Evolutionary conservation across 2,888 invertebrate genomes (phyloP), one percentile per base, ranked within the genome.

Genomic region (Epinotia nisella): DNA sequence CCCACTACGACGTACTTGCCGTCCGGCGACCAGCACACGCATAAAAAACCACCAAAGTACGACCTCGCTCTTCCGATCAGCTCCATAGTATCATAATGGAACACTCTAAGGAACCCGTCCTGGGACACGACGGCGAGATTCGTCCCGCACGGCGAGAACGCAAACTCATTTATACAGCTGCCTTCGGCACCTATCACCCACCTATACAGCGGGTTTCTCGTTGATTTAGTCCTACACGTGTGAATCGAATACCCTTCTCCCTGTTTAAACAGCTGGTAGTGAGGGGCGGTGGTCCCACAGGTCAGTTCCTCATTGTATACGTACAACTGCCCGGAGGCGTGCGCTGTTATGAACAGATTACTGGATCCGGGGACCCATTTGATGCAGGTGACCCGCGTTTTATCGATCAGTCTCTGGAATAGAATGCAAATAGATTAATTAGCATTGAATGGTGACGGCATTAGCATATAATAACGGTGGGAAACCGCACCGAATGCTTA

Each of bases 11-110:
- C 98, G 83, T 98, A 98, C 83, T 97, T 96, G 61, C 98, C 97
- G 89, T 99, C 99, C 0, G 99, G 99, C 11, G 99, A 98, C 99
- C 99, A 99, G 84, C 98, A 97, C 3, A 99, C 98, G 90, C 99
- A 99, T 58, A 99, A 93, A 82, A 99, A 96, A 51, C 99, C 99
- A 65, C 99, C 99, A 90, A 99, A 99, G 90, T 99, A 99, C 80
- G 99, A 99, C 77, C 98, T 95, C 77, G 99, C 99, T 74, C 96
- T 95, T 17, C 99, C 99, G 70, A 98, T 94, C 76, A 99, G 94
- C 89, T 99, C 99, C 98, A 99, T 99, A 41, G 97, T 97, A 86
- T 99, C 98, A 89, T 99, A 99, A 86, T 99, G 98, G 94, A 99
- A 99, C 72, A 99, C 98, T 76, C 99, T 94, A 53, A 99, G 94